Conservation (phyloP, 2,113 vertebrate species). For the Aythya baeri region DNA sequence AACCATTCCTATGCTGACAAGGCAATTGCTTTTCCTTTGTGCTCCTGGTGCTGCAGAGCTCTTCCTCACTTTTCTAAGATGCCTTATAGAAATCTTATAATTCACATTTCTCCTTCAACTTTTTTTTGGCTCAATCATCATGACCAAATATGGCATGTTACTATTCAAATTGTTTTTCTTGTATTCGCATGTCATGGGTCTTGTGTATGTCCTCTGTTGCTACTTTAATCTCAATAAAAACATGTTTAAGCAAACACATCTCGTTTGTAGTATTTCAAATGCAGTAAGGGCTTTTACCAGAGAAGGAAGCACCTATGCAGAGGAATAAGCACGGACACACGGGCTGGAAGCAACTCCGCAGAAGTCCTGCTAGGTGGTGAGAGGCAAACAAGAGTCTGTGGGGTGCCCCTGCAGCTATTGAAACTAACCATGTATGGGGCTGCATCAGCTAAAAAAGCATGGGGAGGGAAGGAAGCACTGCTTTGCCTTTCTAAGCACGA, state of each 20-base stretch:
- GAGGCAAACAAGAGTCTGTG: background rate
- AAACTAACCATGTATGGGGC: background rate
- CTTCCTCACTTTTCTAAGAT: background rate
- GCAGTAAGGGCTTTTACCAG: background rate
- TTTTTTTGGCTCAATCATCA: background rate
- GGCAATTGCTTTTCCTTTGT: background rate
- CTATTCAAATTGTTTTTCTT: background rate
- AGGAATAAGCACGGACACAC: background rate
- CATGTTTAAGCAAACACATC: slow-evolving; percentile 5
- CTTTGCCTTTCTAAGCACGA: background rate
- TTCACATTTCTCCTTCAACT: background rate
- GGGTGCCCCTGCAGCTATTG: background rate
- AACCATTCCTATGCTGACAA: background rate
- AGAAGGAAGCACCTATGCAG: background rate
- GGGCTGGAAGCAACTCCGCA: background rate
- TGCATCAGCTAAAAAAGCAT: background rate
- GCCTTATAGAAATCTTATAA: background rate
- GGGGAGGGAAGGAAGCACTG: background rate
- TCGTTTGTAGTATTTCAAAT: background rate
- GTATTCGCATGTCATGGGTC: background rate
- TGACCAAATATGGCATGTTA: background rate
- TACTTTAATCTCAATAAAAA: slow-evolving; percentile 47
- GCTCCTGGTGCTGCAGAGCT: slow-evolving; percentile 4
- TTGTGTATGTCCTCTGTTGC: background rate
- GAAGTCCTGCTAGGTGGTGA: background rate